Evolutionary conservation across 1,140 invertebrate species (phyloP).

Genomic region (Drosophila teissieri): DNA sequence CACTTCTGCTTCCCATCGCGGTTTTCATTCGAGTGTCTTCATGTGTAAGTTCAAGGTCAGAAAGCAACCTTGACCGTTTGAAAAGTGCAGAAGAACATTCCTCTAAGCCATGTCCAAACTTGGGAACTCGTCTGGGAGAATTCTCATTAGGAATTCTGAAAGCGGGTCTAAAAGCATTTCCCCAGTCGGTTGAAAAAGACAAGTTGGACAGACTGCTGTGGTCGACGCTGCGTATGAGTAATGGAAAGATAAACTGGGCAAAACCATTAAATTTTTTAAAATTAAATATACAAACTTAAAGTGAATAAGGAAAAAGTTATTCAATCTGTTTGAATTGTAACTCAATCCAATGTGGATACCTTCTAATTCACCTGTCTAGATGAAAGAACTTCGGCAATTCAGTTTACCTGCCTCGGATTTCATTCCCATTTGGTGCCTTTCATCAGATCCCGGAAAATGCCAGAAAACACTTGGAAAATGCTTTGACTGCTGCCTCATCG

Average conservation of each 20-base stretch:
- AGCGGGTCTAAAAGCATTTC: slow-evolving; percentile 29
- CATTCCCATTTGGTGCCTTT: slow-evolving; percentile 5
- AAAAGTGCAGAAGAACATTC: slow-evolving; percentile 8
- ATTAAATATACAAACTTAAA: background rate
- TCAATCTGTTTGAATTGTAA: too few species aligned
- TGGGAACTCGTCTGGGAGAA: slow-evolving; percentile 22
- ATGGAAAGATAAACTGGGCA: background rate
- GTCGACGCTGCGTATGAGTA: slow-evolving; percentile 36
- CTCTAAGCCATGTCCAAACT: slow-evolving; percentile 26
- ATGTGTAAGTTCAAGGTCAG: slow-evolving; percentile 45
- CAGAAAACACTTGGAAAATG: slow-evolving; percentile 24
- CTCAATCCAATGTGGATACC: background rate
- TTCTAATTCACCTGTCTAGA: too few species aligned
- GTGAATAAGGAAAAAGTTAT: too few species aligned
- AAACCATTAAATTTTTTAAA: background rate
- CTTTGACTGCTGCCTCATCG: slow-evolving; percentile 33
- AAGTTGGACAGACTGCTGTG: background rate
- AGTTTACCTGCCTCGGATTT: background rate
- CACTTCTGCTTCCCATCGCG: background rate
- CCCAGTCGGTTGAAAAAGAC: slow-evolving; percentile 8
- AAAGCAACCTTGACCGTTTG: slow-evolving; percentile 37
- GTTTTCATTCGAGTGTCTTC: slow-evolving; percentile 15
- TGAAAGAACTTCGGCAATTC: background rate
- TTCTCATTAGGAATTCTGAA: slow-evolving; percentile 42
- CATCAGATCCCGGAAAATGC: slow-evolving; percentile 15